Conservation (phyloP, 2,113 vertebrate species). For the Mesitornis unicolor region DNA sequence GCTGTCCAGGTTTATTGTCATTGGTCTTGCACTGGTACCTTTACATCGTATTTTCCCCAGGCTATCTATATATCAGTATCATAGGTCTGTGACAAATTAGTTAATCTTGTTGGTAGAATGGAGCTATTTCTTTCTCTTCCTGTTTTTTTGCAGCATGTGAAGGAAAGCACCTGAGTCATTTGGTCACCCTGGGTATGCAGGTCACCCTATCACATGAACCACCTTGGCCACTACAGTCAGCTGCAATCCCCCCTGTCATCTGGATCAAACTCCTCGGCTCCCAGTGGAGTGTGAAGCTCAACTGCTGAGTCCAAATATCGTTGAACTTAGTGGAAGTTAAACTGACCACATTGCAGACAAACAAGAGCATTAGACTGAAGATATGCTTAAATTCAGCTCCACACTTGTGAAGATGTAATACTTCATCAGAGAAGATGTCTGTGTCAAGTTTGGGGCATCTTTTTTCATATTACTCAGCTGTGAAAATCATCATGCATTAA, state of each 20-base stretch:
- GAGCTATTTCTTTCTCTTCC: neutral
- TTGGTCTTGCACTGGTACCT: neutral
- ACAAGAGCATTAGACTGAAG: neutral
- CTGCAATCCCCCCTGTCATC: neutral
- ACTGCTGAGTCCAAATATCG: neutral
- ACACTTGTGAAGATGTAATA: neutral
- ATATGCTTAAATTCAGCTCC: neutral
- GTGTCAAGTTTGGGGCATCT: too few relatives aligned
- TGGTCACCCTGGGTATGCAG: neutral
- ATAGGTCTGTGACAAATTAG: neutral
- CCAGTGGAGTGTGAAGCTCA: fast-evolving
- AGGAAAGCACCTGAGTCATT: neutral
- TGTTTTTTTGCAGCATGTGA: neutral
- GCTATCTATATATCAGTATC: neutral
- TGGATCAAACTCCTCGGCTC: neutral
- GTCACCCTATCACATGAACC: neutral
- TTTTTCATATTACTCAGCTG: neutral
- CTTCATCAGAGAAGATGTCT: neutral
- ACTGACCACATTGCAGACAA: neutral
- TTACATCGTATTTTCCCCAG: neutral
- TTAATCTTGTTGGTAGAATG: neutral
- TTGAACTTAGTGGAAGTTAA: neutral
- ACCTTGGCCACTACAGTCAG: neutral
- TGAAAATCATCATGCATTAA: neutral
- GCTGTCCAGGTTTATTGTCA: neutral